These are phyloP conservation scores for Arge pagana DNA, from an alignment of 2,888 invertebrate genomes.

Conservation along the genomic window DNA sequence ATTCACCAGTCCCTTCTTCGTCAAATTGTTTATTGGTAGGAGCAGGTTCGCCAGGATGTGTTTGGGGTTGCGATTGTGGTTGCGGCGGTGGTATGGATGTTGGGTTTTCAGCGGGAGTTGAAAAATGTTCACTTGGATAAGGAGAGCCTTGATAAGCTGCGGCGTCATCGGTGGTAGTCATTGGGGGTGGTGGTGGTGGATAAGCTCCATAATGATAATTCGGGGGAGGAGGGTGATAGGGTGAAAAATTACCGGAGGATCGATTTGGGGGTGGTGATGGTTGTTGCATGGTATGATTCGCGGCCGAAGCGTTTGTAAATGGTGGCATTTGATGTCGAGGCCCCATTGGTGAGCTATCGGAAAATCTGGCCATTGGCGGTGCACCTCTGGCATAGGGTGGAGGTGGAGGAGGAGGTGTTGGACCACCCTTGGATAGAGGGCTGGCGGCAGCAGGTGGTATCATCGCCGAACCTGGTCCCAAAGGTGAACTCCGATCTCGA, in stretches of 20 bases:
- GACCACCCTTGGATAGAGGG: constrained; percentile 52
- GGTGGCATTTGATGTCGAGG: constrained; percentile 50
- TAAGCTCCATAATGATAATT: constrained; percentile 59
- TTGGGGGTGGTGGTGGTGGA: constrained; percentile 54
- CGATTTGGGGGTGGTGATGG: constrained; percentile 54
- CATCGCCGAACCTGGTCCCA: constrained; percentile 50
- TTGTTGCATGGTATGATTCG: constrained; percentile 50
- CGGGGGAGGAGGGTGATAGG: constrained; percentile 59
- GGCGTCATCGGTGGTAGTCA: constrained; percentile 56
- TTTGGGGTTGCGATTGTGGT: constrained; percentile 33
- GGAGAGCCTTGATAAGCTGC: constrained; percentile 57
- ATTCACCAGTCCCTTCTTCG: constrained; percentile 72
- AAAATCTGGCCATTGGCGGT: constrained; percentile 51
- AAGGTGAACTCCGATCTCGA: constrained; percentile 42
- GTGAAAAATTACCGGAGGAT: constrained; percentile 52
- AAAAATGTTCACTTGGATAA: constrained; percentile 45
- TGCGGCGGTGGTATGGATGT: constrained; percentile 38
- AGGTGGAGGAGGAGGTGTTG: constrained; percentile 52
- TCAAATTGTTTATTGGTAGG: constrained; percentile 56
- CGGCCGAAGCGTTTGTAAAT: constrained; percentile 46
- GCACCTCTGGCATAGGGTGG: constrained; percentile 52
- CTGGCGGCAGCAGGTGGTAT: constrained; percentile 56
- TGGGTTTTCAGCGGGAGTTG: constrained; percentile 37
- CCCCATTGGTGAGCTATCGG: constrained; percentile 40
- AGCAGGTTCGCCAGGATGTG: constrained; percentile 35